These are phyloP conservation scores for Bucco capensis DNA, from an alignment of 2,113 vertebrate genomes.

Conservation along the genomic window DNA sequence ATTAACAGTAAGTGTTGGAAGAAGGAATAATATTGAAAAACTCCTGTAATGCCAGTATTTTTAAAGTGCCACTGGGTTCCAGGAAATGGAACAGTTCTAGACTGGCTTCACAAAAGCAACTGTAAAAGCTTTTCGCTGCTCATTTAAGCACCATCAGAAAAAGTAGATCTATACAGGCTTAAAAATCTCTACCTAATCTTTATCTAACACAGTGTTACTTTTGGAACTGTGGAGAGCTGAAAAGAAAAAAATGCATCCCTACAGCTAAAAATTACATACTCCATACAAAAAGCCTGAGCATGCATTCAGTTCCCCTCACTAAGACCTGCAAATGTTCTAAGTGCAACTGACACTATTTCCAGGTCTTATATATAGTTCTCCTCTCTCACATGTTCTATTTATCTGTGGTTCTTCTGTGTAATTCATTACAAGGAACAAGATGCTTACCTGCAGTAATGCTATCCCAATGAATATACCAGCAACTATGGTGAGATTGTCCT, in stretches of 20 bases:
- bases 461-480: conserved; percentile 97
- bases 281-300: neutral
- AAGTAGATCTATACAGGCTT: neutral
- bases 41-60: neutral
- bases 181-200: neutral
- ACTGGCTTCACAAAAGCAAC: neutral
- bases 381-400: neutral
- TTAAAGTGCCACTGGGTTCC: neutral
- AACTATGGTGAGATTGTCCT: conserved; percentile 96
- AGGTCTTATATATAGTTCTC: neutral
- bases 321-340: neutral
- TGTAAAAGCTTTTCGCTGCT: neutral
- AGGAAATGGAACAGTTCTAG: neutral
- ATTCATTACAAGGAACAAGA: neutral
- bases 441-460: conserved; percentile 87
- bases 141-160: neutral
- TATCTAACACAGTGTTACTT: neutral
- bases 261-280: neutral
- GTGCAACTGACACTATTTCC: neutral
- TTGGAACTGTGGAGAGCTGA: neutral
- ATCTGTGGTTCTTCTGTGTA: neutral
- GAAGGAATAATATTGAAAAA: neutral
- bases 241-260: neutral
- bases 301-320: neutral
- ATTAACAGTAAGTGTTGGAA: neutral